These are phyloP conservation scores for Autographa gamma DNA, from an alignment of 2,888 invertebrate species.

Conservation along the genomic window DNA sequence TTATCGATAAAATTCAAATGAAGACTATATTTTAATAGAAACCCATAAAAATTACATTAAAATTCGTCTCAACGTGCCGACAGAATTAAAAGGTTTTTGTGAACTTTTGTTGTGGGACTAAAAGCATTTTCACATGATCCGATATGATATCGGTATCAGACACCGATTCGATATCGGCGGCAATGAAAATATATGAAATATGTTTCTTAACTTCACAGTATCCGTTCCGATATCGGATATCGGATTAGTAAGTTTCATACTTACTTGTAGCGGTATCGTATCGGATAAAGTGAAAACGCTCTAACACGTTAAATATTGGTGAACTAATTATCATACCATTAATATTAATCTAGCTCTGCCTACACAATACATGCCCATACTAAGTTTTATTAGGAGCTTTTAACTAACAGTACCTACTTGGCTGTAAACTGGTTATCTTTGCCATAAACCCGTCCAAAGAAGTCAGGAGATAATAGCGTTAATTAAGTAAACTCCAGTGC, in stretches of 20 bases:
- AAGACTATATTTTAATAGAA: slow-evolving; percentile 49
- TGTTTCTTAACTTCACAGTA: too few relatives aligned
- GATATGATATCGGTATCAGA: too few relatives aligned
- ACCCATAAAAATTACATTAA: slow-evolving; percentile 24
- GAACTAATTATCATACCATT: slow-evolving; percentile 44
- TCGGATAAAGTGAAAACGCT: too few relatives aligned
- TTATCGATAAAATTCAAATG: slow-evolving; percentile 56
- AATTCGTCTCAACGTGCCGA: slow-evolving; percentile 27
- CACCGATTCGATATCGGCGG: too few relatives aligned
- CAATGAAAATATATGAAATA: not conserved
- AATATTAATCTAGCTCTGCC: slow-evolving; percentile 40
- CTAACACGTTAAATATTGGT: slow-evolving; percentile 31
- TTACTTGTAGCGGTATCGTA: too few relatives aligned
- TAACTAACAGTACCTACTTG: slow-evolving; percentile 16
- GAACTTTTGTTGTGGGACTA: slow-evolving; percentile 7
- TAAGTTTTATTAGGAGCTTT: slow-evolving; percentile 26
- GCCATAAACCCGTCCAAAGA: slow-evolving; percentile 48
- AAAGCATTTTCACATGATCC: too few relatives aligned
- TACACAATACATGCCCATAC: slow-evolving; percentile 29
- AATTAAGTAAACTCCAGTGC: slow-evolving; percentile 78
- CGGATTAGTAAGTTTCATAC: too few relatives aligned
- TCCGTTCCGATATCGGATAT: too few relatives aligned
- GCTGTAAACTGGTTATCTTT: slow-evolving; percentile 49
- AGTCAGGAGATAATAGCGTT: slow-evolving; percentile 76
- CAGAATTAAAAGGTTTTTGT: slow-evolving; percentile 30